Evolutionary conservation across 2,113 vertebrate species (phyloP).

Genomic region (Ariopsis seemanni): DNA sequence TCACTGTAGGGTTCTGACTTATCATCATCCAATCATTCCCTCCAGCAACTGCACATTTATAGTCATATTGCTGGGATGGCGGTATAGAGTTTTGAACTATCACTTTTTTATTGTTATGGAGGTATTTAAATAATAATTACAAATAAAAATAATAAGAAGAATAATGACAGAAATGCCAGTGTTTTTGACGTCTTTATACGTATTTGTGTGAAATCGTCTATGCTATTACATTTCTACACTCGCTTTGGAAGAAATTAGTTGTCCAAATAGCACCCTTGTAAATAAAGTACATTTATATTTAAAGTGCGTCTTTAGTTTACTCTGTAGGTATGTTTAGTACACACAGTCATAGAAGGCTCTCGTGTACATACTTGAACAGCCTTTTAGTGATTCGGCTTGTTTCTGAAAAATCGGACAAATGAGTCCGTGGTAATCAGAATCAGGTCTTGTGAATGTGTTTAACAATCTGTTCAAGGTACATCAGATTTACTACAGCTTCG

Average conservation of each 20-base stretch:
- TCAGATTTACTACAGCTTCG: constrained; percentile 9
- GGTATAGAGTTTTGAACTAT: not conserved
- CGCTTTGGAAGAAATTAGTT: not conserved
- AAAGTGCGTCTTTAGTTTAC: not conserved
- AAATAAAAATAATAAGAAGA: not conserved
- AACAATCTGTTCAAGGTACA: constrained; percentile 6
- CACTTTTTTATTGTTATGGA: not conserved
- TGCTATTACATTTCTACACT: not conserved
- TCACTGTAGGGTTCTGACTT: not conserved
- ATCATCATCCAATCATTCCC: not conserved
- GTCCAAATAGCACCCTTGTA: not conserved
- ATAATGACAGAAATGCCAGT: not conserved
- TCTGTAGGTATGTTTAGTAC: not conserved
- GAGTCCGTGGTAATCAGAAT: constrained; percentile 38
- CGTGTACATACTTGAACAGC: not conserved
- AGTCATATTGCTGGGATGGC: not conserved
- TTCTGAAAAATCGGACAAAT: constrained; percentile 21
- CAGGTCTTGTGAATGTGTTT: constrained; percentile 27
- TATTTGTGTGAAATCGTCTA: not conserved
- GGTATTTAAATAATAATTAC: not conserved
- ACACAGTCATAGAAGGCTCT: not conserved
- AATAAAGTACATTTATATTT: not conserved
- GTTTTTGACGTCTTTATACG: not conserved
- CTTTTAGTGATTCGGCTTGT: not conserved
- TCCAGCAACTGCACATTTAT: not conserved